A percentile compares a stretch with the other conserved stretches of the same genome.
Evolutionary conservation across 2,113 vertebrate genomes (phyloP).

Genomic region (Forbesichthys papilliferus): DNA sequence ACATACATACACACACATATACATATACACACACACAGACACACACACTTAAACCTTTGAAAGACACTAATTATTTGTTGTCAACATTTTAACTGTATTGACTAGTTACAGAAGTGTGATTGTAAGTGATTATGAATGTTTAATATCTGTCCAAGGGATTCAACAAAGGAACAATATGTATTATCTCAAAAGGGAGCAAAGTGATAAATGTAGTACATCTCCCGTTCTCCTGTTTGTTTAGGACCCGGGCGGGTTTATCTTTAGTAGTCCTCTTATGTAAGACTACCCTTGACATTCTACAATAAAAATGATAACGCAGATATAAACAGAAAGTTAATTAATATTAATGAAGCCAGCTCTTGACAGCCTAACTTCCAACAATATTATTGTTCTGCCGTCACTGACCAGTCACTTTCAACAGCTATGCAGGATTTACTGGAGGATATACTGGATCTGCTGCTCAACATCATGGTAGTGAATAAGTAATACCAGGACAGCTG

Average conservation of each 20-base stretch:
- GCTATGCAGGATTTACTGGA: background rate
- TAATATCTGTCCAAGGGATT: background rate
- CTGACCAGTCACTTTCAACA: background rate
- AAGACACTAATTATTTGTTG: no score
- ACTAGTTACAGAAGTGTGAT: no score
- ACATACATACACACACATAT: no score
- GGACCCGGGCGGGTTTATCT: conserved; percentile 28
- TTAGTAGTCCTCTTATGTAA: conserved; percentile 25
- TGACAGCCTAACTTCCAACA: conserved; percentile 24
- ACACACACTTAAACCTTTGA: no score
- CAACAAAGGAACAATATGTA: background rate
- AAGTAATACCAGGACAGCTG: conserved; percentile 50
- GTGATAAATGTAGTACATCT: conserved; percentile 29
- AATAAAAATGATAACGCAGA: conserved; percentile 34
- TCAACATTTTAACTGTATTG: no score
- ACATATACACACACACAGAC: no score
- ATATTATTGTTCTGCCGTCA: conserved; percentile 32
- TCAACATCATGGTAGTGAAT: conserved; percentile 41
- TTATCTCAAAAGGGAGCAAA: conserved; percentile 12
- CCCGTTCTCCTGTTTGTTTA: conserved; percentile 31
- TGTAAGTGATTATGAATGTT: no score
- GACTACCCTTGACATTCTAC: conserved; percentile 11
- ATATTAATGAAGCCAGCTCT: conserved; percentile 33
- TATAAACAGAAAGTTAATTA: conserved; percentile 32
- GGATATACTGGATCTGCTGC: background rate